Percentiles rank a stretch among this genome's conserved stretches.
Conservation (phyloP, 2,113 vertebrate species). For the Saguinus midas region DNA sequence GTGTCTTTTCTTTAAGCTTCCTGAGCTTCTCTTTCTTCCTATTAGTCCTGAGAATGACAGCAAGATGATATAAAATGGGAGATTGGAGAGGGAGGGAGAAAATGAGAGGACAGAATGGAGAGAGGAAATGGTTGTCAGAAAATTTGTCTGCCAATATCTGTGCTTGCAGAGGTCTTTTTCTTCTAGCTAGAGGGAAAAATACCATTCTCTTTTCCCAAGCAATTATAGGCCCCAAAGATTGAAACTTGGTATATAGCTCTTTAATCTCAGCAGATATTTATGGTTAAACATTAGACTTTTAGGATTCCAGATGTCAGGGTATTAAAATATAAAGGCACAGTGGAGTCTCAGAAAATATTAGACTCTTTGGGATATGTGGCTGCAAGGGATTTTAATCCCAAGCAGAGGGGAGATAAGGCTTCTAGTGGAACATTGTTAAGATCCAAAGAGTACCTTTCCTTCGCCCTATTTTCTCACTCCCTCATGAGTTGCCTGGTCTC, state of each 20-base stretch:
- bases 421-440: constrained; percentile 28
- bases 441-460: constrained; percentile 16
- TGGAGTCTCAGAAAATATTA: constrained; percentile 67
- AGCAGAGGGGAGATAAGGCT: constrained; percentile 16
- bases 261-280: constrained; percentile 82
- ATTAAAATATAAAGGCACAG: constrained; percentile 78
- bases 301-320: constrained; percentile 78
- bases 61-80: constrained; percentile 61
- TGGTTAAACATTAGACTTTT: constrained; percentile 77
- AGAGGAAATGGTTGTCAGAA: constrained; percentile 70
- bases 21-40: constrained; percentile 39
- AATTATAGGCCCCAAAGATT: constrained; percentile 79
- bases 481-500: neutral
- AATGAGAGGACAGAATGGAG: constrained; percentile 63
- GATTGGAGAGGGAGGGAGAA: constrained; percentile 38
- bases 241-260: constrained; percentile 77
- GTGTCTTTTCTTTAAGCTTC: constrained; percentile 62
- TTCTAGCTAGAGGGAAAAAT: constrained; percentile 78
- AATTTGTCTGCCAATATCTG: constrained; percentile 76
- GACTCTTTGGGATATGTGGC: constrained; percentile 58
- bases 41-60: constrained; percentile 76
- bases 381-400: constrained; percentile 56
- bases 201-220: constrained; percentile 79
- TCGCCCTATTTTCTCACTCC: constrained; percentile 1
- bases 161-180: constrained; percentile 71